phyloP scores from a whole-genome alignment of 2,113 vertebrate genomes.

The Pipra filicauda region DNA sequence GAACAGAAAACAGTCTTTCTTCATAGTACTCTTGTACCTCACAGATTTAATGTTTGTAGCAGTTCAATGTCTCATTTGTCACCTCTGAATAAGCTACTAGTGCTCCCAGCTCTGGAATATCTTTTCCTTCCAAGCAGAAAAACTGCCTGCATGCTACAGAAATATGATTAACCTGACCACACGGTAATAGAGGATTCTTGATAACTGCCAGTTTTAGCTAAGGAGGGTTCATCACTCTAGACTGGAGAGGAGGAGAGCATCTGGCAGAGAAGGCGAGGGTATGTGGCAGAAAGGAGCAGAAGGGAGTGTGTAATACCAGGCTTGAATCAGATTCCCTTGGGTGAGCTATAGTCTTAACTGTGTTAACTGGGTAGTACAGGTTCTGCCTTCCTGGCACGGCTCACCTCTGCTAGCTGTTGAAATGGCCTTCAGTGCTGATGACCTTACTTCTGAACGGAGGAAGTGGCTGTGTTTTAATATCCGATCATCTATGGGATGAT shows the following conservation, averaged over 20 bases:
- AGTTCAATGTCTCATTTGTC: not conserved
- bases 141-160: not conserved
- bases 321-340: not conserved
- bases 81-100: not conserved
- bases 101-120: not conserved
- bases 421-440: not conserved
- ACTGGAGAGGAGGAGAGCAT: not conserved
- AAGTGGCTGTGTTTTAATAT: not conserved
- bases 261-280: not conserved
- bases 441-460: not conserved
- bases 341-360: not conserved
- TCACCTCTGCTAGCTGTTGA: not conserved
- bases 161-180: not conserved
- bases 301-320: not conserved
- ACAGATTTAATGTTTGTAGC: not conserved
- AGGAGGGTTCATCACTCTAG: not conserved
- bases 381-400: not conserved
- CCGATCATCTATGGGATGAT: accelerated
- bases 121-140: not conserved
- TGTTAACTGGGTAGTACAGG: not conserved
- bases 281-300: not conserved
- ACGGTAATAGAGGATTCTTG: not conserved
- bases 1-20: not conserved
- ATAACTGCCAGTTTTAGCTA: not conserved
- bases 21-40: not conserved